A percentile compares a stretch with the other conserved stretches of the same genome.
These are phyloP conservation scores for Thryonomys swinderianus DNA, from an alignment of 2,113 vertebrate species.

Conservation along the genomic window DNA sequence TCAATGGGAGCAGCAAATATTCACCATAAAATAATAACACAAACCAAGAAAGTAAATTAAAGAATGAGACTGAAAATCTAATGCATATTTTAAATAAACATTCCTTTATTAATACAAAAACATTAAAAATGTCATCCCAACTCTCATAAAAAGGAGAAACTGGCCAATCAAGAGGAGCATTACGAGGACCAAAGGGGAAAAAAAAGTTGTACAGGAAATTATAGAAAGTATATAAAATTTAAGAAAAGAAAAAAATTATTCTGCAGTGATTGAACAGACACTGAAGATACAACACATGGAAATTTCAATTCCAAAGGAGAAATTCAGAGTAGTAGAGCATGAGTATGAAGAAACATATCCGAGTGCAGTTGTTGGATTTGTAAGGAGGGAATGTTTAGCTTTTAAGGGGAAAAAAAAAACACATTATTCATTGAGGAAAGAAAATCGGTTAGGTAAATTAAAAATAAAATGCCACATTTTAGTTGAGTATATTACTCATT, in stretches of 20 bases:
- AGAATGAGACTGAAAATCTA: background rate
- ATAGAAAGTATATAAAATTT: background rate
- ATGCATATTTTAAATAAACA: background rate
- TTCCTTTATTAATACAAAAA: background rate
- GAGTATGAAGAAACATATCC: background rate
- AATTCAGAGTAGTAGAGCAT: background rate
- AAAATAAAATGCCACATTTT: background rate
- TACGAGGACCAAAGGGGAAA: background rate
- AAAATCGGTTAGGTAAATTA: background rate
- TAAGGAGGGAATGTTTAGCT: background rate
- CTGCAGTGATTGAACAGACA: background rate
- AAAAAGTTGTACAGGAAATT: background rate
- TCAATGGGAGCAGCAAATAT: background rate
- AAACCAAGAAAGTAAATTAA: background rate
- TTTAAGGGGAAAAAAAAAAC: background rate
- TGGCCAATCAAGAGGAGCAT: background rate
- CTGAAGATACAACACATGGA: background rate
- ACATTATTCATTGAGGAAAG: background rate
- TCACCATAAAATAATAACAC: background rate
- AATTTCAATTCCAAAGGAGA: background rate
- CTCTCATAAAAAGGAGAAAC: background rate
- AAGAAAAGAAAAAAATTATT: slow-evolving; percentile 11
- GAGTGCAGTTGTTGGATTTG: background rate
- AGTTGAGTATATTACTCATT: background rate
- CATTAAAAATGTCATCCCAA: background rate